Evolutionary conservation across 2,797 vertebrate species (phyloP).

Genomic region (Tragelaphus eurycerus): DNA sequence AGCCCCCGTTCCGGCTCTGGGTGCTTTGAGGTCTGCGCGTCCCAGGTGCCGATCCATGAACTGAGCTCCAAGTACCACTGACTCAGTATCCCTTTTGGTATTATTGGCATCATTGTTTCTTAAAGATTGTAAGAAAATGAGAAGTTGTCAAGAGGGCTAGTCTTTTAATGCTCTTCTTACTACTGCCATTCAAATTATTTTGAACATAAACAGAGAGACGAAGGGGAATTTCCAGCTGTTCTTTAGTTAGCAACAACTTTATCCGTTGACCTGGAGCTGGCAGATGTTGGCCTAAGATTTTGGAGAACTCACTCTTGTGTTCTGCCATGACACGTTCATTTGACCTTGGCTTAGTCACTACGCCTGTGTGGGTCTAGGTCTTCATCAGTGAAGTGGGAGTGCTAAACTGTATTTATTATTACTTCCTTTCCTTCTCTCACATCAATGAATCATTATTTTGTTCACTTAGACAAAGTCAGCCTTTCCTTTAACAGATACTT

Average conservation of each 20-base stretch:
- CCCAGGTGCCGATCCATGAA: accelerated
- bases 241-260: not conserved
- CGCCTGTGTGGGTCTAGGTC: accelerated
- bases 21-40: no score
- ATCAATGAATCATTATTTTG: not conserved
- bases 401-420: not conserved
- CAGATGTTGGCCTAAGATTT: not conserved
- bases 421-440: not conserved
- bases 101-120: not conserved
- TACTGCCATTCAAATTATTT: not conserved
- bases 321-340: accelerated
- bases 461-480: slow-evolving; percentile 24
- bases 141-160: not conserved
- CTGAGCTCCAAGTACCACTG: accelerated
- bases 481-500: not conserved
- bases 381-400: accelerated
- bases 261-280: no score
- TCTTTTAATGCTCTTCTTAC: no score
- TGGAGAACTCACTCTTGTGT: accelerated
- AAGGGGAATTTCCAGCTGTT: not conserved
- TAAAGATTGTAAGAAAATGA: not conserved
- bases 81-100: not conserved
- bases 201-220: not conserved
- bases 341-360: not conserved
- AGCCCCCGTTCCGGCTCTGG: no score